Percentiles rank a stretch among this genome's conserved stretches.
These are phyloP conservation scores for Sesamia nonagrioides DNA, from an alignment of 1,140 invertebrate genomes.

Conservation along the genomic window DNA sequence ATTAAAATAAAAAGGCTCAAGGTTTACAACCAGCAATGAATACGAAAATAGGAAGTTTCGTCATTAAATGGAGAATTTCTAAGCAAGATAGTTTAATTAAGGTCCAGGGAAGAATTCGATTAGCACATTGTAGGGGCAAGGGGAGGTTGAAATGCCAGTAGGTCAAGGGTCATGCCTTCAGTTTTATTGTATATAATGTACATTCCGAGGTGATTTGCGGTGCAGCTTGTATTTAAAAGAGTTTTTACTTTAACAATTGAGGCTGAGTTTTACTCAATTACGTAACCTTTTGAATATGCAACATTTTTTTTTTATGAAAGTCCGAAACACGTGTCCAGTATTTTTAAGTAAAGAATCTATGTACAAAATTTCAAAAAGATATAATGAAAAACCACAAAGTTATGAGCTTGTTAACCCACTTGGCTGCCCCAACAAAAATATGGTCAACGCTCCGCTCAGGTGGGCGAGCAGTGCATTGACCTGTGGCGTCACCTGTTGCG, in stretches of 20 bases:
- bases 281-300: too few relatives aligned
- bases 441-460: too few relatives aligned
- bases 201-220: too few relatives aligned
- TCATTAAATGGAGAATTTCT: constrained; percentile 21
- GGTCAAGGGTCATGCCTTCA: constrained; percentile 30
- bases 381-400: too few relatives aligned
- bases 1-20: background rate
- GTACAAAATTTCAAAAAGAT: too few relatives aligned
- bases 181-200: background rate
- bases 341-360: too few relatives aligned
- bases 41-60: background rate
- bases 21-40: constrained; percentile 35
- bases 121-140: constrained; percentile 4
- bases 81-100: constrained; percentile 36
- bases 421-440: too few relatives aligned
- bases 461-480: too few relatives aligned
- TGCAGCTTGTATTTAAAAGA: constrained; percentile 1
- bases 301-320: too few relatives aligned
- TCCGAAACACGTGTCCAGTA: too few relatives aligned
- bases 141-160: background rate
- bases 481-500: too few relatives aligned
- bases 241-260: background rate
- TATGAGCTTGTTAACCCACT: too few relatives aligned
- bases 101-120: constrained; percentile 37
- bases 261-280: background rate